Evolutionary conservation across 2,888 invertebrate species (phyloP).

Genomic region (Sclerodermus sp.): DNA sequence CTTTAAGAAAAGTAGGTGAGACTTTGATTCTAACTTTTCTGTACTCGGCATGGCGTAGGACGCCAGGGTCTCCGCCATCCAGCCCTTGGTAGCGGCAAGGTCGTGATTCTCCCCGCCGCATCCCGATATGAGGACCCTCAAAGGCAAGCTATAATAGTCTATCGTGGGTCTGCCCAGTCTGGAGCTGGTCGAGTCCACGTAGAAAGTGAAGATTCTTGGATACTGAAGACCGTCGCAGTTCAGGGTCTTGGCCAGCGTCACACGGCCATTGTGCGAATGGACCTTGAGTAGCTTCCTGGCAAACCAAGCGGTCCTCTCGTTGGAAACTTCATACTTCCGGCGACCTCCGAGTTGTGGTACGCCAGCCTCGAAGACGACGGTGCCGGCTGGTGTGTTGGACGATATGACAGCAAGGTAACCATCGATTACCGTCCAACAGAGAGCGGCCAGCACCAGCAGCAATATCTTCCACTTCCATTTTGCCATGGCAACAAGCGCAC

Average conservation of each 20-base stretch:
- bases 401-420: conserved; percentile 53
- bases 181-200: conserved; percentile 83
- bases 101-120: conserved; percentile 70
- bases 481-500: conserved; percentile 36
- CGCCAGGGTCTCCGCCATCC: conserved; percentile 84
- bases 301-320: conserved; percentile 79
- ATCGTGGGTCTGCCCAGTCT: conserved; percentile 69
- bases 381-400: conserved; percentile 62
- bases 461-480: conserved; percentile 37
- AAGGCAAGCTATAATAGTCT: conserved; percentile 80
- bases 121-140: conserved; percentile 75
- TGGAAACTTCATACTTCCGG: conserved; percentile 76
- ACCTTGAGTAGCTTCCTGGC: conserved; percentile 78
- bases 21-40: conserved; percentile 61
- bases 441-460: conserved; percentile 28
- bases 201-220: conserved; percentile 82
- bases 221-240: conserved; percentile 81
- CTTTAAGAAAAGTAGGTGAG: too few relatives aligned
- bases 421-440: conserved; percentile 30
- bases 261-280: conserved; percentile 73
- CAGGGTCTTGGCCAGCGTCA: conserved; percentile 71
- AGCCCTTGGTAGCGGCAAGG: conserved; percentile 74
- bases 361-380: conserved; percentile 76
- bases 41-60: conserved; percentile 85
- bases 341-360: conserved; percentile 80